Percentiles rank a stretch among this genome's conserved stretches.
Evolutionary conservation across 2,113 vertebrate species (phyloP).

Genomic region (Pachypanchax playfairii): DNA sequence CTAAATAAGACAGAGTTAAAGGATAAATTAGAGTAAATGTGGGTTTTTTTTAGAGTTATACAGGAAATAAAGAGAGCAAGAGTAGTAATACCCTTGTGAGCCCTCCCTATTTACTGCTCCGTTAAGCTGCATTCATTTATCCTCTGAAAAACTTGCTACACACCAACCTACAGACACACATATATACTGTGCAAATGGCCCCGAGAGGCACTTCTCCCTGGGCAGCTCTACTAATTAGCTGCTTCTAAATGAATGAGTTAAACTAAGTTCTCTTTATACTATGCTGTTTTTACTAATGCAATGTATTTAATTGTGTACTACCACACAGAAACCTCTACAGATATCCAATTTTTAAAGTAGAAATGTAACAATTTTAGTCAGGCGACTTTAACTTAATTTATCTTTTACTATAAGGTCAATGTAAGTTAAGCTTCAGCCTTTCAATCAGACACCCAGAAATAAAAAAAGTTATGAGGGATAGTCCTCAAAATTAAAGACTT

Average conservation of each 20-base stretch:
- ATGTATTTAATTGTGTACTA: constrained; percentile 34
- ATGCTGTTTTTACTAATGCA: constrained; percentile 39
- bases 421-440: neutral
- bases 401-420: neutral
- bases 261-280: constrained; percentile 42
- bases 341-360: neutral
- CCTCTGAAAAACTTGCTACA: constrained; percentile 46
- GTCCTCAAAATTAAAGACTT: no score
- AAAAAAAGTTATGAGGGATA: no score
- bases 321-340: constrained; percentile 19
- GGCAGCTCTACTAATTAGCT: constrained; percentile 63
- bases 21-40: constrained; percentile 24
- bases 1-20: constrained; percentile 27
- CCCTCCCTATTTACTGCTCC: constrained; percentile 65
- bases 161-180: constrained; percentile 36
- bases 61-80: constrained; percentile 40
- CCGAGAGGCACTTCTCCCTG: constrained; percentile 40
- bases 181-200: constrained; percentile 39
- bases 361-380: neutral
- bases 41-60: constrained; percentile 22
- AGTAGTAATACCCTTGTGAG: constrained; percentile 56
- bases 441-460: no score
- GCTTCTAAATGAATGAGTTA: constrained; percentile 63
- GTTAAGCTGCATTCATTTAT: constrained; percentile 69
- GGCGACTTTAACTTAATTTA: constrained; percentile 1